Conservation (phyloP, 2,797 vertebrate species). For the Adrianichthys oophorus region DNA sequence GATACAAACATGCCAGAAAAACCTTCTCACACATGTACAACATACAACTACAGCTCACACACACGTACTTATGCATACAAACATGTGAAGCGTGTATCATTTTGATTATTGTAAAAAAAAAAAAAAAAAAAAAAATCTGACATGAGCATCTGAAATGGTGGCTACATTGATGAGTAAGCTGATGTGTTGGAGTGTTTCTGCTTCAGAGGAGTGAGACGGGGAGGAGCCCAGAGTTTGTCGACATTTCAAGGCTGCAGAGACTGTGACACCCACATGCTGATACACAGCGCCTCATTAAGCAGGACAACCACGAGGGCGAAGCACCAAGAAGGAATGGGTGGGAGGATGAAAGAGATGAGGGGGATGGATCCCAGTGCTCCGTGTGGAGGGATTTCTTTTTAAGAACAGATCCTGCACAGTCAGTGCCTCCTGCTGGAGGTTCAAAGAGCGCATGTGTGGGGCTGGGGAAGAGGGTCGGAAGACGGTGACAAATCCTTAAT, state of each 20-base stretch:
- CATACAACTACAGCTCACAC: no score
- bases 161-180: background rate
- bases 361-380: conserved; percentile 25
- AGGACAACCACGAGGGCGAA: conserved; percentile 30
- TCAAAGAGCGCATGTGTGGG: conserved; percentile 20
- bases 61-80: no score
- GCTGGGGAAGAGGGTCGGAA: conserved; percentile 6
- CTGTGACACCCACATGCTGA: conserved; percentile 59
- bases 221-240: conserved; percentile 19
- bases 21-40: no score
- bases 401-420: conserved; percentile 18
- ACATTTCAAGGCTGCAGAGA: conserved; percentile 39
- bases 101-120: no score
- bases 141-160: background rate
- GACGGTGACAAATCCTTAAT: conserved; percentile 11
- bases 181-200: conserved; percentile 12
- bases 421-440: background rate
- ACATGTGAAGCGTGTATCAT: no score
- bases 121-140: no score
- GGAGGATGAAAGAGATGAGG: conserved; percentile 46
- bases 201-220: conserved; percentile 3
- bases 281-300: conserved; percentile 58
- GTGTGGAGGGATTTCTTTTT: conserved; percentile 43
- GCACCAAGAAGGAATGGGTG: conserved; percentile 28
- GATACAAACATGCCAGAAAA: no score